These are phyloP conservation scores for Halichoerus grypus DNA, from an alignment of 2,113 vertebrate species.

Conservation along the genomic window DNA sequence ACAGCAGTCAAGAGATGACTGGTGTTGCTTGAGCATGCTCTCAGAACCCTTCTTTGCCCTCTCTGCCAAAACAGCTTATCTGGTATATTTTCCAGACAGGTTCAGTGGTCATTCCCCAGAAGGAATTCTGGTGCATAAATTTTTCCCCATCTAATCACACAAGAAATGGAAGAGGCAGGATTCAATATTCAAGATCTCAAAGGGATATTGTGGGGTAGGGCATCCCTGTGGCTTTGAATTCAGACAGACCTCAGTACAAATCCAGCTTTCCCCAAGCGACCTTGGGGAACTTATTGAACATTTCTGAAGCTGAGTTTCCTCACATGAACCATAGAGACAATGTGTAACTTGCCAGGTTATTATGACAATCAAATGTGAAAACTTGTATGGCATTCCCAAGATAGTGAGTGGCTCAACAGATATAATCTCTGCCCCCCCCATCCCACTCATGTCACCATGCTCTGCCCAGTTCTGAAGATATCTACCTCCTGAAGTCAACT, in stretches of 20 bases:
- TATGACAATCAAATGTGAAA: neutral
- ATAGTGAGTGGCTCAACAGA: neutral
- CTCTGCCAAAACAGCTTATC: neutral
- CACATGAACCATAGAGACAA: neutral
- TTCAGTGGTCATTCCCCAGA: constrained; percentile 19
- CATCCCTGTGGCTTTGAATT: neutral
- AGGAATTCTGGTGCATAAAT: neutral
- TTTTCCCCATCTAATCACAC: constrained; percentile 53
- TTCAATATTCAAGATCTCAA: constrained; percentile 48
- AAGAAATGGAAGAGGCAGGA: neutral
- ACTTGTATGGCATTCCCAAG: neutral
- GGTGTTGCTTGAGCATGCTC: neutral
- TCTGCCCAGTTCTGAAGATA: neutral
- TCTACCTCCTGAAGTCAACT: neutral
- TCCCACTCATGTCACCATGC: neutral
- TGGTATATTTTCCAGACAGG: neutral
- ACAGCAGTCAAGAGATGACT: neutral
- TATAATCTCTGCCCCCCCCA: neutral
- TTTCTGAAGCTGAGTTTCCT: neutral
- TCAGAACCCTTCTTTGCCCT: neutral
- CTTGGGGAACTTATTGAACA: neutral
- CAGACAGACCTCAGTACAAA: neutral
- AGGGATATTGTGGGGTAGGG: neutral
- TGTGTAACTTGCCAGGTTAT: neutral
- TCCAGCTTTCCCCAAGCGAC: neutral